phyloP scores from a whole-genome alignment of 2,797 vertebrate species.

The Rhyacichthys aspro region DNA sequence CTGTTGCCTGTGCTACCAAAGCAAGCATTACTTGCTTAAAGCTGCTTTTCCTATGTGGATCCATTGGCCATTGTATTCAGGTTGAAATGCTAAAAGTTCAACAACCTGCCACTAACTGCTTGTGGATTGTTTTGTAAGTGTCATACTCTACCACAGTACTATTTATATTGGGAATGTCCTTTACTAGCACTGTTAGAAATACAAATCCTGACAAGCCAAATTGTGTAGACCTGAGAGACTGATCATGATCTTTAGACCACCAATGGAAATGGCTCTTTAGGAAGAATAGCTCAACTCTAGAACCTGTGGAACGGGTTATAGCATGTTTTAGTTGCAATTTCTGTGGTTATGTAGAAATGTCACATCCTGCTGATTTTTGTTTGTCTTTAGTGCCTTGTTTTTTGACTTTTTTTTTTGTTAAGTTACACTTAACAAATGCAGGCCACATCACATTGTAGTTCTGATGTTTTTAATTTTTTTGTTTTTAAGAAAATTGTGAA shows the following conservation, averaged over 20 bases:
- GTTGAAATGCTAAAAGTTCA: constrained; percentile 16
- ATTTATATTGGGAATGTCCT: neutral
- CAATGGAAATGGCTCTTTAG: constrained; percentile 10
- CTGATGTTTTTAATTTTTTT: constrained; percentile 35
- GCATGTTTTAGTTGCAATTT: constrained; percentile 14
- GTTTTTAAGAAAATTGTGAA: constrained; percentile 35
- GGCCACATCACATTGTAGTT: constrained; percentile 47
- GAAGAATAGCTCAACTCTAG: constrained; percentile 9
- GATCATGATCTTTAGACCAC: constrained; percentile 6
- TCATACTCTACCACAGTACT: neutral
- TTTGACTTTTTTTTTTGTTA: constrained; percentile 44
- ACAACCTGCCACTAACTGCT: constrained; percentile 13
- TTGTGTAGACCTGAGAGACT: constrained; percentile 12
- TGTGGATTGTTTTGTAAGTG: constrained; percentile 3
- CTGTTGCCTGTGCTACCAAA: constrained; percentile 36
- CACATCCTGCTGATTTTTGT: constrained; percentile 52
- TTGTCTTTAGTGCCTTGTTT: constrained; percentile 70
- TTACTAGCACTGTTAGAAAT: constrained; percentile 5
- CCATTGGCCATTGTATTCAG: constrained; percentile 8
- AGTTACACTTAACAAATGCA: constrained; percentile 32
- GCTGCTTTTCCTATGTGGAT: constrained; percentile 4
- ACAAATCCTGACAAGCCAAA: constrained; percentile 5
- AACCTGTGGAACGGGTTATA: neutral
- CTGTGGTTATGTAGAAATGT: constrained; percentile 29
- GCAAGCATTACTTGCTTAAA: constrained; percentile 3